Evolutionary conservation across 2,888 invertebrate species (phyloP).

Genomic region (Pseudococcus viburni): DNA sequence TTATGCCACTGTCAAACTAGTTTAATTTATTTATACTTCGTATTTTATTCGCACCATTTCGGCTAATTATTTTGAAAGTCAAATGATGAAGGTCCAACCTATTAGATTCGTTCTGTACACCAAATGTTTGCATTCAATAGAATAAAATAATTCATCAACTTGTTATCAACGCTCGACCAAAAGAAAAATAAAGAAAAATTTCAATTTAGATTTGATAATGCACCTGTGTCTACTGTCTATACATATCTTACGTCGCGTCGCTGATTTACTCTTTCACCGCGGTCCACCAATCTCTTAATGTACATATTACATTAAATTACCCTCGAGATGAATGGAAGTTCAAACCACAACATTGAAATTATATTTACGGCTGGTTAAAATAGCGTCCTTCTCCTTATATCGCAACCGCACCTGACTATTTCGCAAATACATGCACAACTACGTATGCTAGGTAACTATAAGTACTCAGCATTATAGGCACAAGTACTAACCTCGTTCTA

Average conservation of each 20-base stretch:
- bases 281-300: not conserved
- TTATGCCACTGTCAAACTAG: no score
- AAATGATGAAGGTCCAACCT: not conserved
- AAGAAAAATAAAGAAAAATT: not conserved
- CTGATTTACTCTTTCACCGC: not conserved
- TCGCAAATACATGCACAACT: not conserved
- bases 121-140: not conserved
- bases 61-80: not conserved
- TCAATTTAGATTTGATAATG: not conserved
- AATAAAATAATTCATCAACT: not conserved
- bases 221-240: not conserved
- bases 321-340: constrained; percentile 5
- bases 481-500: constrained; percentile 14
- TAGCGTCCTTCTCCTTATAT: not conserved
- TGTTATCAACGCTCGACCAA: not conserved
- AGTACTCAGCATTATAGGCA: not conserved
- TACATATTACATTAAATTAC: constrained; percentile 4
- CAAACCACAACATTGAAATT: constrained; percentile 58
- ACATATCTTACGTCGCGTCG: no score
- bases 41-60: no score
- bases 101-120: not conserved
- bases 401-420: not conserved
- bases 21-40: no score
- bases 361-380: constrained; percentile 34
- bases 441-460: not conserved